phyloP scores from a whole-genome alignment of 2,113 vertebrate genomes.

The Rhabdomys dilectus region DNA sequence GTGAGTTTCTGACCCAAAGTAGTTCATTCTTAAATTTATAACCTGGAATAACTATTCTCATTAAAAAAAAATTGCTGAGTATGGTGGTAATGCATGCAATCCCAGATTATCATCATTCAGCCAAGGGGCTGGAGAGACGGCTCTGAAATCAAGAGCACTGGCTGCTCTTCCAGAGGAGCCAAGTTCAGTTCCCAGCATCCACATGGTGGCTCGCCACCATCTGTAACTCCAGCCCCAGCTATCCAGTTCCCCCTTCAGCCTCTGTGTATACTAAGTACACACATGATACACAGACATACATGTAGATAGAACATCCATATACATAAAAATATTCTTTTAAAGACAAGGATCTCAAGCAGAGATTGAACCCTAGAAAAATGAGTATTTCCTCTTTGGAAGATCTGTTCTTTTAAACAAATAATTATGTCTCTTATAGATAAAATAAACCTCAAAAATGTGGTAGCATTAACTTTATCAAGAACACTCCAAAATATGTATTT shows the following conservation, averaged over 20 bases:
- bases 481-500: background rate
- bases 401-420: slow-evolving; percentile 28
- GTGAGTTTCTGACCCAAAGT: background rate
- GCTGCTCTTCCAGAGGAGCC: background rate
- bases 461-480: slow-evolving; percentile 26
- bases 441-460: background rate
- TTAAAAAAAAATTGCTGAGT: background rate
- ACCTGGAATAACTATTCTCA: background rate
- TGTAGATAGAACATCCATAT: background rate
- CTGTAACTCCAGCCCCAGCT: background rate
- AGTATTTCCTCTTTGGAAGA: background rate
- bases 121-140: background rate
- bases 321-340: background rate
- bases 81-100: background rate
- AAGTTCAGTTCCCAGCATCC: background rate
- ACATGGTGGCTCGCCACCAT: too few species aligned
- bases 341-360: background rate
- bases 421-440: slow-evolving; percentile 20
- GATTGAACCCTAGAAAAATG: slow-evolving; percentile 23
- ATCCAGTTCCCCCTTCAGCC: background rate
- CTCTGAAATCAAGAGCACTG: too few species aligned
- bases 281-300: background rate
- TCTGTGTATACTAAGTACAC: background rate
- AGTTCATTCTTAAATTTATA: background rate
- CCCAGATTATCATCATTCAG: background rate